These are phyloP conservation scores for Tribolium freemani DNA, from an alignment of 2,888 invertebrate genomes.

Conservation along the genomic window DNA sequence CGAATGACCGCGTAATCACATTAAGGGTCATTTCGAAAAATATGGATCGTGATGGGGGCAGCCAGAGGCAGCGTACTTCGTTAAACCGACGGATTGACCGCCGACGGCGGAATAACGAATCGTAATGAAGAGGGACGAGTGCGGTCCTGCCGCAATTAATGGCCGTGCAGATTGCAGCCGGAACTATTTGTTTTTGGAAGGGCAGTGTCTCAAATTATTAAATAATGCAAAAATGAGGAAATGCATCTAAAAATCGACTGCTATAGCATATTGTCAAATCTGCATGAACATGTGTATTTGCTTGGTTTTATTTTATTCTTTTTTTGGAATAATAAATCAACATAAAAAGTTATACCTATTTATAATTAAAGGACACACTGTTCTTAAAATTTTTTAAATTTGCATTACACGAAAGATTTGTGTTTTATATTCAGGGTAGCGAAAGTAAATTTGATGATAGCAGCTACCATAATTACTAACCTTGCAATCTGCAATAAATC, in stretches of 20 bases:
- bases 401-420: not conserved
- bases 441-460: not conserved
- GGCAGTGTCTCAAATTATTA: not conserved
- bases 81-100: not conserved
- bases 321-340: too few relatives aligned
- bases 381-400: too few relatives aligned
- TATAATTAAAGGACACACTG: too few relatives aligned
- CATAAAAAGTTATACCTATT: too few relatives aligned
- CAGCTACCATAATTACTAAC: not conserved
- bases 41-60: slow-evolving; percentile 1
- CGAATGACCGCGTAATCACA: slow-evolving; percentile 8
- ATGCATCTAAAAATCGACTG: too few relatives aligned
- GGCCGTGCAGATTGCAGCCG: not conserved
- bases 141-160: not conserved
- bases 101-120: slow-evolving; percentile 2
- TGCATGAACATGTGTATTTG: too few relatives aligned
- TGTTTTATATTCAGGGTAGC: not conserved
- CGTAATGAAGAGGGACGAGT: slow-evolving; percentile 7
- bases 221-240: not conserved
- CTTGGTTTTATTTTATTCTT: too few relatives aligned
- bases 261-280: too few relatives aligned
- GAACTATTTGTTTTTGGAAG: not conserved
- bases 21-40: slow-evolving; percentile 4
- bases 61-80: not conserved
- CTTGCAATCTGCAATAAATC: not conserved